Evolutionary conservation across 2,888 invertebrate genomes (phyloP).

Genomic region (Rhodophaea formosa): DNA sequence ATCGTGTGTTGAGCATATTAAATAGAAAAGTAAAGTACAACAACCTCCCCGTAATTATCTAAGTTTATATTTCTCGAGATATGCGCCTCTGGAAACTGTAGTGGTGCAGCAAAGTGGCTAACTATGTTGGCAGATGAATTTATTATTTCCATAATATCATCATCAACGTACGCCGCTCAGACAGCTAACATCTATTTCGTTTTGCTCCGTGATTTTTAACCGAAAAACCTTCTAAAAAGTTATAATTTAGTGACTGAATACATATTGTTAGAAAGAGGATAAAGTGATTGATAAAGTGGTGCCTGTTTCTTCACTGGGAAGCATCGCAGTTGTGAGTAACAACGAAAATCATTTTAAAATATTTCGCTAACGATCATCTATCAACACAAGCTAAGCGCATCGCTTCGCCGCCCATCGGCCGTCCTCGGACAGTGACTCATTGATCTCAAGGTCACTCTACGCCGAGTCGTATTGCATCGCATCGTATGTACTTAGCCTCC

Average conservation of each 20-base stretch:
- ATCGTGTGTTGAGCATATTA: neutral
- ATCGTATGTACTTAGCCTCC: too few relatives aligned
- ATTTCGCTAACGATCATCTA: neutral
- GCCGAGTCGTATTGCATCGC: too few relatives aligned
- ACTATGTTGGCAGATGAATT: too few relatives aligned
- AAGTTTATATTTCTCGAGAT: neutral
- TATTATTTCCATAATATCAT: too few relatives aligned
- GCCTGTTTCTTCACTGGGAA: neutral
- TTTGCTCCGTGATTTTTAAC: neutral
- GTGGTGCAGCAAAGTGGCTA: neutral
- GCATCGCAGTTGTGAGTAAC: neutral
- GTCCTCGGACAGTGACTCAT: too few relatives aligned
- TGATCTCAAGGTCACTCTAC: too few relatives aligned
- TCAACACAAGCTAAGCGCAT: too few relatives aligned
- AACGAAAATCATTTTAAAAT: neutral
- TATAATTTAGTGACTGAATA: neutral
- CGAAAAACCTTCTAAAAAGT: neutral
- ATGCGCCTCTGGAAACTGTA: neutral
- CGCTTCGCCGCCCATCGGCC: too few relatives aligned
- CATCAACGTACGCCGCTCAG: neutral
- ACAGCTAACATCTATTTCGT: neutral
- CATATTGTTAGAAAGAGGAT: neutral
- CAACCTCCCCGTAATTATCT: neutral
- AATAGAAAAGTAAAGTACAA: constrained; percentile 6
- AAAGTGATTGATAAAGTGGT: neutral